These are phyloP conservation scores for Clarias fuscus DNA, from an alignment of 2,797 vertebrate genomes.

Conservation along the genomic window DNA sequence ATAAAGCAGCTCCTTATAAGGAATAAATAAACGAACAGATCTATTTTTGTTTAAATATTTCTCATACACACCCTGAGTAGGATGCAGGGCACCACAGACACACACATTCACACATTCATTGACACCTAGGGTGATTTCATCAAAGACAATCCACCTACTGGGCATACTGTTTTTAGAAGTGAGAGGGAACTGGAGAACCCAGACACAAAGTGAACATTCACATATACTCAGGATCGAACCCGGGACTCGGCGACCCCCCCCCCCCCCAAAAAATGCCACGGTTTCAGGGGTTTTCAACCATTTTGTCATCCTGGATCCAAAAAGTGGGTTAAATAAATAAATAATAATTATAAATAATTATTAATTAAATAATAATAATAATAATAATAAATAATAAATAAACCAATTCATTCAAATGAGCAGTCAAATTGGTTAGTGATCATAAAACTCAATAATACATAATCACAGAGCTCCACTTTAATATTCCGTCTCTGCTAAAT, in stretches of 20 bases:
- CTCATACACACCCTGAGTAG: background rate
- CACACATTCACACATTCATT: background rate
- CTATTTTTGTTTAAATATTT: constrained; percentile 10
- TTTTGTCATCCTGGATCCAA: too few species aligned
- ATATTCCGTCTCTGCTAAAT: background rate
- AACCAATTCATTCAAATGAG: too few species aligned
- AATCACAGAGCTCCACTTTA: background rate
- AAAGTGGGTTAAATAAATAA: too few species aligned
- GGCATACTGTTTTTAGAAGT: background rate
- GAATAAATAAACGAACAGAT: background rate
- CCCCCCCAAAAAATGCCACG: too few species aligned
- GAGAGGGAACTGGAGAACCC: background rate
- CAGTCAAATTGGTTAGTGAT: too few species aligned
- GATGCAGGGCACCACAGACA: background rate
- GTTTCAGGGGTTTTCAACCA: too few species aligned
- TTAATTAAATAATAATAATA: too few species aligned
- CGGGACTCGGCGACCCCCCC: background rate
- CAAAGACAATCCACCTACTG: background rate
- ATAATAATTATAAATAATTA: too few species aligned
- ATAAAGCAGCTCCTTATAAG: background rate
- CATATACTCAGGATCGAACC: background rate
- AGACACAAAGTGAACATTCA: background rate
- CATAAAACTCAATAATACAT: too few species aligned
- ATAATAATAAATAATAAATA: too few species aligned
- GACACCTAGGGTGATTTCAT: background rate